Conservation (phyloP, 2,888 invertebrate species). For the Troides helena region DNA sequence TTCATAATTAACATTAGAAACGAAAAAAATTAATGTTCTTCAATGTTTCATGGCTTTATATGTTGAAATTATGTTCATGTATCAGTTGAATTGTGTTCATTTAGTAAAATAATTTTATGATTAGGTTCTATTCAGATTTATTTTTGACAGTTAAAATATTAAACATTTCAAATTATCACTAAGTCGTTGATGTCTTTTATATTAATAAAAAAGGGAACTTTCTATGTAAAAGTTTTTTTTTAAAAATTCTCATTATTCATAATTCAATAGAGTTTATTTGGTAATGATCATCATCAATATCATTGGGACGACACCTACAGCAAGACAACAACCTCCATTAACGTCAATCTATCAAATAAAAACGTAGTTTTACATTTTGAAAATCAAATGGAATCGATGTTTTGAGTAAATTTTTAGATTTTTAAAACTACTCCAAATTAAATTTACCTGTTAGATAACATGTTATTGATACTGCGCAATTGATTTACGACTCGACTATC, state of each 20-base stretch:
- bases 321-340: not conserved
- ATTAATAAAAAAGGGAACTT: not conserved
- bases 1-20: too few relatives aligned
- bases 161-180: not conserved
- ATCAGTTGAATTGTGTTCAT: not conserved
- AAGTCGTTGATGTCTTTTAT: not conserved
- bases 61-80: too few relatives aligned
- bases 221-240: not conserved
- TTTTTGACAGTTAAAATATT: not conserved
- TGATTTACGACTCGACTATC: conserved; percentile 18
- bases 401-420: not conserved
- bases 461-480: conserved; percentile 5
- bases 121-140: not conserved
- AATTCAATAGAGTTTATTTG: too few relatives aligned
- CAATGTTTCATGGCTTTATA: too few relatives aligned
- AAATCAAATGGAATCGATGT: not conserved
- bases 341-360: not conserved
- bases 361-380: not conserved
- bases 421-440: not conserved
- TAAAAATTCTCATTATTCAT: not conserved
- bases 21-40: too few relatives aligned
- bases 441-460: not conserved
- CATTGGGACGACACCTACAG: not conserved
- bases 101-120: not conserved
- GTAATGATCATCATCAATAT: not conserved